Conservation (phyloP, 2,113 vertebrate genomes). For the Pygathrix nemaeus region DNA sequence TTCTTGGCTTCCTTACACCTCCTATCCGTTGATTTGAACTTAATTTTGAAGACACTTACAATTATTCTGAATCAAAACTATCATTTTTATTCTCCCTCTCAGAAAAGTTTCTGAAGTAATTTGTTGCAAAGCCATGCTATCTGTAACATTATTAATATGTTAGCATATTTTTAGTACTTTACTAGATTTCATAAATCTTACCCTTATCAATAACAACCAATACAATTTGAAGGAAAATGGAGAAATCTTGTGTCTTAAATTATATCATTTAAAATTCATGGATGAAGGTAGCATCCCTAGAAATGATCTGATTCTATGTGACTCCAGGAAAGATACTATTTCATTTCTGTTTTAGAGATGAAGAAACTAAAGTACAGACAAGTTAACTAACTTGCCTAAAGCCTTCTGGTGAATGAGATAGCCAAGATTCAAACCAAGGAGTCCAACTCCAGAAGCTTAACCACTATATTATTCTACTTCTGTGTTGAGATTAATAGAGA, state of each 20-base stretch:
- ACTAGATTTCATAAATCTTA: conserved; percentile 15
- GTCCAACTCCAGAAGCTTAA: not conserved
- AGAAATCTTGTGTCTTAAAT: conserved; percentile 32
- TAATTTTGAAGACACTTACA: conserved; percentile 15
- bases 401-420: not conserved
- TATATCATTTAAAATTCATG: conserved; percentile 42
- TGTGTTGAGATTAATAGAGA: not conserved
- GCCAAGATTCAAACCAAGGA: not conserved
- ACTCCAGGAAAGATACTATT: not conserved
- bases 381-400: conserved; percentile 9
- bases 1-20: not conserved
- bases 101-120: not conserved
- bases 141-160: not conserved
- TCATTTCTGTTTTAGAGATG: conserved; percentile 33
- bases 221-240: not conserved
- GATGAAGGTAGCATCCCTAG: not conserved
- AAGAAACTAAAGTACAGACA: conserved; percentile 5
- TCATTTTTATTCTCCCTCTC: not conserved
- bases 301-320: conserved; percentile 5
- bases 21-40: not conserved
- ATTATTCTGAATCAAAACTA: conserved; percentile 30
- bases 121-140: conserved; percentile 11
- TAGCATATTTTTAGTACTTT: not conserved
- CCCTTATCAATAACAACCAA: not conserved
- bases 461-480: not conserved